Percentiles rank a stretch among this genome's conserved stretches.
Conservation (phyloP, 2,113 vertebrate species). For the human (Homo sapiens) region DNA sequence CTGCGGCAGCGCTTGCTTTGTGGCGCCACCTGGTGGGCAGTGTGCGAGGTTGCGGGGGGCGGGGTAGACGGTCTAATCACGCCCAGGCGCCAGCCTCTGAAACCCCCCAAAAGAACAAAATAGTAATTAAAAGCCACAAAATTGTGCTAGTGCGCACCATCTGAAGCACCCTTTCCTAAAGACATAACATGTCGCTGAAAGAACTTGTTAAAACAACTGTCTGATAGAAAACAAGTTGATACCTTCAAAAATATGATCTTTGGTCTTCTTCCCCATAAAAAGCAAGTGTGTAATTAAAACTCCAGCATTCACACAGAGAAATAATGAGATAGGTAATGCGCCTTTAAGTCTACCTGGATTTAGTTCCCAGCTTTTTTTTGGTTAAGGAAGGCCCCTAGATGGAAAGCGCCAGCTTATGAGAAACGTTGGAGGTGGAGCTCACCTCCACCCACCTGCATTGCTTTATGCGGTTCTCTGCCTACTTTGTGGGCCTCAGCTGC, state of each 20-base stretch:
- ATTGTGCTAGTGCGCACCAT: constrained; percentile 80
- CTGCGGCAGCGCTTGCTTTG: constrained; percentile 50
- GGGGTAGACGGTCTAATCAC: constrained; percentile 76
- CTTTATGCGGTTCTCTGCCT: not conserved
- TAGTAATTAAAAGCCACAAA: constrained; percentile 87
- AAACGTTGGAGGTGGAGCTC: not conserved
- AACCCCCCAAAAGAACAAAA: constrained; percentile 83
- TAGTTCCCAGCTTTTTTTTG: constrained; percentile 30
- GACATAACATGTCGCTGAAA: constrained; percentile 78
- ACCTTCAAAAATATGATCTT: constrained; percentile 74
- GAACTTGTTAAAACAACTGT: constrained; percentile 82
- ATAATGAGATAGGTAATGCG: constrained; percentile 51
- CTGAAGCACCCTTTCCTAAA: constrained; percentile 80
- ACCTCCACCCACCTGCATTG: not conserved
- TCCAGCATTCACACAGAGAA: constrained; percentile 50
- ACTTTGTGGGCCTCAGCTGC: not conserved
- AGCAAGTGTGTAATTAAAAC: constrained; percentile 73
- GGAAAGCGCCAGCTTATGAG: not conserved
- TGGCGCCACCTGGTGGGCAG: constrained; percentile 80
- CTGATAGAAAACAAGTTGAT: constrained; percentile 80
- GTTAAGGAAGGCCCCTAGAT: not conserved
- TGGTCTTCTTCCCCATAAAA: constrained; percentile 68
- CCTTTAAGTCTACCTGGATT: constrained; percentile 58
- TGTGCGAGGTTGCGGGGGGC: not conserved
- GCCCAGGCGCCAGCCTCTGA: constrained; percentile 84